Percentiles rank a stretch among this genome's conserved stretches.
Evolutionary conservation across 2,113 vertebrate species (phyloP).

Genomic region (Hemibagrus wyckioides): DNA sequence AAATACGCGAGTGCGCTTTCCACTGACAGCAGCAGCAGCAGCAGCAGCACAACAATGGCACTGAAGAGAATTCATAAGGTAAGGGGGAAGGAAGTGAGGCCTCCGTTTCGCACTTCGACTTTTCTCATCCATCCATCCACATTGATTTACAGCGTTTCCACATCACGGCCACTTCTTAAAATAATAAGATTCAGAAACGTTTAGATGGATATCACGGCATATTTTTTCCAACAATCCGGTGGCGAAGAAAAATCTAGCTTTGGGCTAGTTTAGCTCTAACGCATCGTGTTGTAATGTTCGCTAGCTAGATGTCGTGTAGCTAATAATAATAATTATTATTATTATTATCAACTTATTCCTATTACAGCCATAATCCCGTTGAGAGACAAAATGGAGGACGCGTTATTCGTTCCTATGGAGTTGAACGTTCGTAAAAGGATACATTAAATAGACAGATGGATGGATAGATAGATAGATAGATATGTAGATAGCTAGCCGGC

Average conservation of each 20-base stretch:
- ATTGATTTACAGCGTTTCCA: neutral
- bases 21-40: conserved; percentile 72
- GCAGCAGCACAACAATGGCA: conserved; percentile 83
- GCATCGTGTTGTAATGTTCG: conserved; percentile 15
- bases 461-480: neutral
- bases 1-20: conserved; percentile 50
- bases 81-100: conserved; percentile 69
- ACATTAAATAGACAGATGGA: neutral
- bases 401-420: neutral
- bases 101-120: conserved; percentile 60
- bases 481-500: conserved; percentile 12
- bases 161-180: neutral
- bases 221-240: neutral
- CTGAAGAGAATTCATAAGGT: conserved; percentile 96
- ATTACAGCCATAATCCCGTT: neutral
- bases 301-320: neutral
- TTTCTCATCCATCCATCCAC: neutral
- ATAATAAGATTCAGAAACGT: neutral
- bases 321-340: neutral
- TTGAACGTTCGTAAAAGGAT: no score
- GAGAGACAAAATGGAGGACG: neutral
- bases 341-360: neutral
- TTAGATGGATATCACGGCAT: neutral
- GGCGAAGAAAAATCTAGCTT: no score
- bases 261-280: neutral